phyloP scores from a whole-genome alignment of 37 sponge, comb jelly and placozoan species.

The Chondrilla cf. caribensis region DNA sequence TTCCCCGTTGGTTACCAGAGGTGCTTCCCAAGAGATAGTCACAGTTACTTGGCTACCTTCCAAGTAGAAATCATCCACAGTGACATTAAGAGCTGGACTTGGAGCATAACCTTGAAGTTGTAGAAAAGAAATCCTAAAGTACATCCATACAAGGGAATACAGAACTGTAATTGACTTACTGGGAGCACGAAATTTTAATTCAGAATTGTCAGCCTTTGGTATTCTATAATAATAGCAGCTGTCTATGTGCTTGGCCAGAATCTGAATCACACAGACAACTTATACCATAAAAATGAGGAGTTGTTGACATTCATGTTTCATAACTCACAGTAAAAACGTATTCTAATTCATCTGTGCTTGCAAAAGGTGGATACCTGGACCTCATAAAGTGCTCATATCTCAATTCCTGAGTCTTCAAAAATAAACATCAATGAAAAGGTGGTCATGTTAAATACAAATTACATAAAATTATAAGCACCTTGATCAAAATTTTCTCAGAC shows the following conservation, averaged over 20 bases:
- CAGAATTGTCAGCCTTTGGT: not conserved
- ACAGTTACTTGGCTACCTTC: not conserved
- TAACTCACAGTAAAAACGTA: not conserved
- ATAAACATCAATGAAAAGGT: no score
- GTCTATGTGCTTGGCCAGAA: not conserved
- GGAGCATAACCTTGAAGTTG: slow-evolving; percentile 19
- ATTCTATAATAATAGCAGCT: not conserved
- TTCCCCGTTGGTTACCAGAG: not conserved
- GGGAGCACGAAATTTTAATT: not conserved
- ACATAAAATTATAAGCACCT: no score
- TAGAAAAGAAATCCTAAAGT: not conserved
- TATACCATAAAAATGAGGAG: no score
- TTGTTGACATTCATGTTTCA: no score
- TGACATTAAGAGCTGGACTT: slow-evolving; percentile 15
- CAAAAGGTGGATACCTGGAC: not conserved
- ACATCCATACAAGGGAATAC: not conserved
- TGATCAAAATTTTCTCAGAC: not conserved
- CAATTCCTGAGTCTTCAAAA: not conserved
- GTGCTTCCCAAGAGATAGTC: slow-evolving; percentile 7
- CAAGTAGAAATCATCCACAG: not conserved
- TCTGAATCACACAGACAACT: no score
- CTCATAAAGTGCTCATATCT: not conserved
- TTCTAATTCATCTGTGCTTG: not conserved
- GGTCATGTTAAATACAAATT: no score
- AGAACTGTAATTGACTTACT: not conserved